A percentile compares a stretch with the other conserved stretches of the same genome.
phyloP scores from a whole-genome alignment of 2,888 invertebrate species.

The Tortricodes alternella region DNA sequence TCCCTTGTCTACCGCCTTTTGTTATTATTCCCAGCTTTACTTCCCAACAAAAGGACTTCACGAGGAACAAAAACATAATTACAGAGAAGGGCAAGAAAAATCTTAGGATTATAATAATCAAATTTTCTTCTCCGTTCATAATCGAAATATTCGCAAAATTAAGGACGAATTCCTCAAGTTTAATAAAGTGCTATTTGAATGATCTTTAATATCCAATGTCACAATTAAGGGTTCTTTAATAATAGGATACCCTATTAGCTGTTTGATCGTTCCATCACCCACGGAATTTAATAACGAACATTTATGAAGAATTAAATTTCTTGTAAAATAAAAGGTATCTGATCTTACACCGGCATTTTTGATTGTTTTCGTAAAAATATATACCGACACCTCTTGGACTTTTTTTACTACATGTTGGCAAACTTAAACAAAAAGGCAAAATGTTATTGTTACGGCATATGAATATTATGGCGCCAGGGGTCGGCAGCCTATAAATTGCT shows the following conservation, averaged over 20 bases:
- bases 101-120: slow-evolving; percentile 53
- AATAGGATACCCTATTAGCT: slow-evolving; percentile 11
- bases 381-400: too few species aligned
- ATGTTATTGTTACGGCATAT: too few species aligned
- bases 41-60: slow-evolving; percentile 67
- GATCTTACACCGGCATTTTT: too few species aligned
- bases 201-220: slow-evolving; percentile 17
- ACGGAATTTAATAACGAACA: slow-evolving; percentile 16
- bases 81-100: slow-evolving; percentile 63
- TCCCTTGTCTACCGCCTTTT: slow-evolving; percentile 64
- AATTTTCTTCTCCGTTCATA: slow-evolving; percentile 46
- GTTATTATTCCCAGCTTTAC: slow-evolving; percentile 65
- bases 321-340: too few species aligned
- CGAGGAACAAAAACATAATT: slow-evolving; percentile 74
- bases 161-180: slow-evolving; percentile 8
- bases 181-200: slow-evolving; percentile 6
- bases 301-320: background rate
- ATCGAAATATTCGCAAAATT: slow-evolving; percentile 14
- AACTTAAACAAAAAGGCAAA: too few species aligned
- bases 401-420: too few species aligned
- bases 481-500: slow-evolving; percentile 54
- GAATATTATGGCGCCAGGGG: slow-evolving; percentile 42
- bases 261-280: slow-evolving; percentile 4
- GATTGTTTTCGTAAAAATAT: too few species aligned
- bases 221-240: slow-evolving; percentile 12